Base-by-base conservation (phyloP, 2,888 invertebrate species). In the Oxyteleia sp. region DNA sequence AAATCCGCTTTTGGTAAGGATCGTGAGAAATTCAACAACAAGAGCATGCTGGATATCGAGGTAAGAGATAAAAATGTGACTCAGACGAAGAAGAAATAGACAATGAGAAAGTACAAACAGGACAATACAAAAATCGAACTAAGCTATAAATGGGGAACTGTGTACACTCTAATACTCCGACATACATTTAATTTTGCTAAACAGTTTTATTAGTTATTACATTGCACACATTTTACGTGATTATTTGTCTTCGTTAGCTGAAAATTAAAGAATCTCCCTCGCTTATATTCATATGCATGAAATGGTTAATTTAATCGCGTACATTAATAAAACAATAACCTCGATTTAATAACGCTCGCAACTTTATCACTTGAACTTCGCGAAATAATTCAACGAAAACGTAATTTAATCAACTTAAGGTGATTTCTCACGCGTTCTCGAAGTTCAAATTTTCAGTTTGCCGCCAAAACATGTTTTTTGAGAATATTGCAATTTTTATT, bases 1-100 rank as follows among this genome's bases (percentile, higher is more conserved):
- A 72, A 74, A 81, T 81, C 74, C 66, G 59, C 75, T 75, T 81
- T 81, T 69, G 61, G 51, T 81, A 75, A 74, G 69, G 57, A 69
- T 69, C 74, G 69, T 81, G 81, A 75, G 69, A 81, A 81, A 75
- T 69, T 69, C 69, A 61, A 41, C 32, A 69, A 63, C 63, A 61
- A 69, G 68, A 61, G 53, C 55, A 63, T 51, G 57, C 15, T 69
- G 68, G 29, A 49, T 81, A 75, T 81, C 20, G 49, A 23, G 4
- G 29, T 53, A n/a, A 75, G 57, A 81, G 61, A 75, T 81, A 75
- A 75, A 68, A 75, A 61, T 75, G 72, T 68, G 51, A 81, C 68
- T 43, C 32, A 51, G 45, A 47, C 45, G 47, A 63, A 69, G 49
- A 16, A 61, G 49, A n/a, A n/a, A n/a, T 47, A 81, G 68, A 66